These are phyloP conservation scores for Desmophyllum pertusum DNA, from an alignment of 92 coral and sea anemone species.

Conservation along the genomic window DNA sequence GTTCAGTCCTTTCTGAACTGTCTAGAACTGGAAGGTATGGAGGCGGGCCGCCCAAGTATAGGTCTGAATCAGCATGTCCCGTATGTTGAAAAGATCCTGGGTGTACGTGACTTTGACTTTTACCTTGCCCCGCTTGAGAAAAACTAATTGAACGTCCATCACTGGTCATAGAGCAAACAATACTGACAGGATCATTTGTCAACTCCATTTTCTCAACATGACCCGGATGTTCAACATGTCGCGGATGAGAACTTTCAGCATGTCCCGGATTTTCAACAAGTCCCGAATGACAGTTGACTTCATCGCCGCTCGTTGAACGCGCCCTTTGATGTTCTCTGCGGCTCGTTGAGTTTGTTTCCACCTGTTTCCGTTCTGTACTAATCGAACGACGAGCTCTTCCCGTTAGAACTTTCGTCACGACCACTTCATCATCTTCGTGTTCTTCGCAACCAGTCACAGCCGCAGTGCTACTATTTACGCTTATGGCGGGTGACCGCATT, in stretches of 20 bases:
- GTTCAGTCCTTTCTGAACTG: neutral
- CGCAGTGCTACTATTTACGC: neutral
- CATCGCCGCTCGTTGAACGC: neutral
- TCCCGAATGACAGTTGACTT: neutral
- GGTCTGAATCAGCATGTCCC: conserved; percentile 9
- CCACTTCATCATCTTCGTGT: neutral
- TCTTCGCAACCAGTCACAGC: neutral
- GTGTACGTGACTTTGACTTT: neutral
- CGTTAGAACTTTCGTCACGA: conserved; percentile 2
- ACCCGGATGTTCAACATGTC: neutral
- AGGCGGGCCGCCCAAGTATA: conserved; percentile 28
- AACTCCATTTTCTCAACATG: neutral
- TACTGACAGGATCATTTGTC: neutral
- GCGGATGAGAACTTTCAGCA: neutral
- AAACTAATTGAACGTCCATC: neutral
- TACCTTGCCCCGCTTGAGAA: neutral
- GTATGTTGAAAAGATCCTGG: neutral
- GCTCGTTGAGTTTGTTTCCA: neutral
- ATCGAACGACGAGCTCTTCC: neutral
- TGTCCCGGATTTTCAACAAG: neutral
- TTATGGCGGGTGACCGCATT: neutral
- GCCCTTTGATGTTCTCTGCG: neutral
- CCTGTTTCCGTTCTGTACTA: neutral
- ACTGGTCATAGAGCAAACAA: neutral
- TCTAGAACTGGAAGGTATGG: conserved; percentile 15